A percentile compares a stretch with the other conserved stretches of the same genome.
These are phyloP conservation scores for Arvicanthis niloticus DNA, from an alignment of 2,113 vertebrate species.

Conservation along the genomic window DNA sequence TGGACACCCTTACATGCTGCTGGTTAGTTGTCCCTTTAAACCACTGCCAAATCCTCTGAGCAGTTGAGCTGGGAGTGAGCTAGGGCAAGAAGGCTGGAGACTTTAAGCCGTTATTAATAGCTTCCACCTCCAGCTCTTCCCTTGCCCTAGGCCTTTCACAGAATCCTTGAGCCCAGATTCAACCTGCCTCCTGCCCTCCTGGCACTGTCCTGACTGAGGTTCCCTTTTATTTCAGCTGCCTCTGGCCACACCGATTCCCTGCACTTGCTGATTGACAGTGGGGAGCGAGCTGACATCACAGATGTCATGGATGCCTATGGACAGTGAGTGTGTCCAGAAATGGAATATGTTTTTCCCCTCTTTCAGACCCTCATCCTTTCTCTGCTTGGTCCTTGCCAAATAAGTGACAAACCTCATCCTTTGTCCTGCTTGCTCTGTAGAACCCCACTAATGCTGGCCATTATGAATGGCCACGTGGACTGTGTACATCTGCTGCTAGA, in stretches of 20 bases:
- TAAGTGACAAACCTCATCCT: background rate
- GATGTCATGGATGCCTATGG: conserved; percentile 93
- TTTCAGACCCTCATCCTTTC: background rate
- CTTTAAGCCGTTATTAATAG: background rate
- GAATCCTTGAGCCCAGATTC: background rate
- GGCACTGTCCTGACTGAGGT: background rate
- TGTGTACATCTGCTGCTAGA: conserved; percentile 97
- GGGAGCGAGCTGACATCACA: conserved; percentile 92
- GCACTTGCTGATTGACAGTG: conserved; percentile 94
- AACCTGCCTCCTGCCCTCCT: background rate
- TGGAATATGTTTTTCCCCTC: background rate
- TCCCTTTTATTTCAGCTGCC: conserved; percentile 87
- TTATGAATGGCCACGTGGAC: conserved; percentile 94
- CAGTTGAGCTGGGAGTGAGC: background rate
- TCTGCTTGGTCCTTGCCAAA: no score
- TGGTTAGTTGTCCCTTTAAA: conserved; percentile 83
- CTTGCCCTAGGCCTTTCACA: background rate
- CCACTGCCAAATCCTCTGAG: background rate
- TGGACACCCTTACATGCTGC: conserved; percentile 95
- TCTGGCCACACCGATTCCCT: conserved; percentile 95
- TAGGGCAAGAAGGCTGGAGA: background rate
- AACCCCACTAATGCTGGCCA: conserved; percentile 96
- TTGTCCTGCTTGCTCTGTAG: conserved; percentile 78
- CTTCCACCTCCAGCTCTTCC: background rate
- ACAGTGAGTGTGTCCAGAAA: conserved; percentile 90